phyloP scores from a whole-genome alignment of 2,113 vertebrate genomes.

The Prolemur simus region DNA sequence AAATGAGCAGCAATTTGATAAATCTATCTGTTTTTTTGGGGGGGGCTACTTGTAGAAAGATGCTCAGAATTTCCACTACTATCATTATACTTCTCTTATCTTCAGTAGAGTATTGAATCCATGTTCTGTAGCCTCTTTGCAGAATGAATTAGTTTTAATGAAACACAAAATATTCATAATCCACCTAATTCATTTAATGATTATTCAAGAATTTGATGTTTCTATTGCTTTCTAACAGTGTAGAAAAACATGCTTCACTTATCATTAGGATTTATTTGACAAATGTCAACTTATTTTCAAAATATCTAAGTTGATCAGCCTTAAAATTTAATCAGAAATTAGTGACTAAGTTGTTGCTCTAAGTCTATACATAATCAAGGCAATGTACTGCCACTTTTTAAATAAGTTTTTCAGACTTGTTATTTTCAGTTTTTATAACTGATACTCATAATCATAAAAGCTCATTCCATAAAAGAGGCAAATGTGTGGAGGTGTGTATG shows the following conservation, averaged over 20 bases:
- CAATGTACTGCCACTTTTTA: background rate
- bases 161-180: slow-evolving; percentile 38
- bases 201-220: slow-evolving; percentile 43
- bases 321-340: slow-evolving; percentile 48
- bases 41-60: background rate
- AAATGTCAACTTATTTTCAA: slow-evolving; percentile 47
- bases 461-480: background rate
- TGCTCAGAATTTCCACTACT: background rate
- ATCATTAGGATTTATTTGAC: slow-evolving; percentile 27
- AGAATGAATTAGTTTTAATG: slow-evolving; percentile 20
- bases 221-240: slow-evolving; percentile 16
- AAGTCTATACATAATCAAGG: background rate
- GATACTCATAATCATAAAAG: background rate
- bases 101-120: background rate
- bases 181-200: slow-evolving; percentile 8
- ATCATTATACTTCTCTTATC: background rate
- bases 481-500: background rate
- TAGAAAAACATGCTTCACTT: slow-evolving; percentile 13
- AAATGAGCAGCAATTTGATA: background rate
- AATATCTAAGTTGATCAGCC: background rate
- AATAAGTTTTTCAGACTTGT: background rate
- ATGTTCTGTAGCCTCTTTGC: background rate
- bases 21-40: background rate
- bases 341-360: background rate
- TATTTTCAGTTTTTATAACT: background rate